Evolutionary conservation across 2,888 invertebrate species (phyloP).

Genomic region (Drosophila niveifrons): DNA sequence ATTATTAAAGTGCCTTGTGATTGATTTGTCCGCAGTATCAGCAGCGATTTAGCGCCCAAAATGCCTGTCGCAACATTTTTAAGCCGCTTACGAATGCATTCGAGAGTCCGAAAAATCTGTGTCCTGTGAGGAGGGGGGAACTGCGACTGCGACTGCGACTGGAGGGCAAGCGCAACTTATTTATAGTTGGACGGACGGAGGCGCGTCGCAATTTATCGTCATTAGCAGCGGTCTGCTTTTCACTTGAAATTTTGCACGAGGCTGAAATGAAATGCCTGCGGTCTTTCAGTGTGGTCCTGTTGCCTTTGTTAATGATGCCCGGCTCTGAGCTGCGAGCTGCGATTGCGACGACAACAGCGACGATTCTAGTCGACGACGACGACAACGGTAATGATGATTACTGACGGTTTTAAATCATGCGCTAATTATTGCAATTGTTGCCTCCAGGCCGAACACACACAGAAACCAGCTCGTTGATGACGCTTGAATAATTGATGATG

Average conservation of each 20-base stretch:
- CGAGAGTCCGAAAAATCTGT: constrained; percentile 22
- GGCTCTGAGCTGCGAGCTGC: constrained; percentile 26
- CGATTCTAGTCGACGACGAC: constrained; percentile 50
- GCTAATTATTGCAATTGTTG: constrained; percentile 82
- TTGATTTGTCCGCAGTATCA: constrained; percentile 4
- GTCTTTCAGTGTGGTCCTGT: constrained; percentile 47
- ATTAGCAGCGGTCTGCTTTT: constrained; percentile 72
- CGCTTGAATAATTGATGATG: constrained; percentile 77
- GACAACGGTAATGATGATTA: constrained; percentile 79
- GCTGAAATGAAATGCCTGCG: constrained; percentile 76
- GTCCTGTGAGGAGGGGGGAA: not conserved
- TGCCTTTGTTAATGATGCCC: constrained; percentile 66
- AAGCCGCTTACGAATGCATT: constrained; percentile 51
- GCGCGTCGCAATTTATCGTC: constrained; percentile 77
- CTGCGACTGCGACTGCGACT: not conserved
- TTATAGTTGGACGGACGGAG: constrained; percentile 65
- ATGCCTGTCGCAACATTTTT: constrained; percentile 53
- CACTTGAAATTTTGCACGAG: constrained; percentile 80
- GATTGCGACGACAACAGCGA: constrained; percentile 41
- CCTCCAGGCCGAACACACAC: constrained; percentile 29
- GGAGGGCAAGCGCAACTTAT: constrained; percentile 70
- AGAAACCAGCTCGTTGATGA: constrained; percentile 51
- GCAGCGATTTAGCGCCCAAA: constrained; percentile 2
- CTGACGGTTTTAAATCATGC: constrained; percentile 81
- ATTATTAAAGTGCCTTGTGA: constrained; percentile 38